Conservation (phyloP, 2,888 invertebrate species). For the Atherix ibis region DNA sequence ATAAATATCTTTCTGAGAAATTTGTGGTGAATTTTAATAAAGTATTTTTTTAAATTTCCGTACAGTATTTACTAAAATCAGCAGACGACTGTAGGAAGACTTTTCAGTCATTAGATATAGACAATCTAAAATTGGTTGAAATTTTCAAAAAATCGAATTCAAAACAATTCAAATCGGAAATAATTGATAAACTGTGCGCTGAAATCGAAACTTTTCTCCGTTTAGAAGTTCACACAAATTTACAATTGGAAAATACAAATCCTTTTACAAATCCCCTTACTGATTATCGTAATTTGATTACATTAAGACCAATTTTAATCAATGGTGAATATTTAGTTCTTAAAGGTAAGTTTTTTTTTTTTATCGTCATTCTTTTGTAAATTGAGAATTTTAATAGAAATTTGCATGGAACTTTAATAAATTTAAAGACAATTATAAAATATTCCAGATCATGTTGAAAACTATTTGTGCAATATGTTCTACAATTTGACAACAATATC, state of each 20-base stretch:
- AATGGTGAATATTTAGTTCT: constrained; percentile 44
- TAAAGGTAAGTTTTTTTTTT: constrained; percentile 33
- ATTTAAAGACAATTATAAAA: constrained; percentile 5
- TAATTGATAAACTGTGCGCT: constrained; percentile 60
- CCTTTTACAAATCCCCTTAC: constrained; percentile 47
- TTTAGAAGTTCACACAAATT: constrained; percentile 79
- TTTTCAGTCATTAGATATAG: too few species aligned
- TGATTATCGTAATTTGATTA: constrained; percentile 46
- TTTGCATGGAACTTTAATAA: constrained; percentile 9
- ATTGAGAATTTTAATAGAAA: constrained; percentile 15
- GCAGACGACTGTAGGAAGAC: constrained; percentile 1
- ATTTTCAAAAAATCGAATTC: constrained; percentile 21
- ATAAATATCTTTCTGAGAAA: too few species aligned
- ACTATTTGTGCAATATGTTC: constrained; percentile 85
- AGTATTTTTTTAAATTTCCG: neutral
- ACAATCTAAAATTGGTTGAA: neutral
- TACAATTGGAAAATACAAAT: constrained; percentile 57
- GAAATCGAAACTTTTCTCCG: constrained; percentile 86
- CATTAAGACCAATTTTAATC: constrained; percentile 39
- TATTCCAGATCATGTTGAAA: constrained; percentile 48
- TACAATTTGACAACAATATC: constrained; percentile 96
- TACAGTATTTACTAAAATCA: constrained; percentile 3
- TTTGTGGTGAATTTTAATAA: too few species aligned
- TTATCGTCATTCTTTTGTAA: constrained; percentile 7
- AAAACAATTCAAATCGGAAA: constrained; percentile 35